Evolutionary conservation across 2,113 vertebrate genomes (phyloP).

Genomic region (Hippocampus comes): DNA sequence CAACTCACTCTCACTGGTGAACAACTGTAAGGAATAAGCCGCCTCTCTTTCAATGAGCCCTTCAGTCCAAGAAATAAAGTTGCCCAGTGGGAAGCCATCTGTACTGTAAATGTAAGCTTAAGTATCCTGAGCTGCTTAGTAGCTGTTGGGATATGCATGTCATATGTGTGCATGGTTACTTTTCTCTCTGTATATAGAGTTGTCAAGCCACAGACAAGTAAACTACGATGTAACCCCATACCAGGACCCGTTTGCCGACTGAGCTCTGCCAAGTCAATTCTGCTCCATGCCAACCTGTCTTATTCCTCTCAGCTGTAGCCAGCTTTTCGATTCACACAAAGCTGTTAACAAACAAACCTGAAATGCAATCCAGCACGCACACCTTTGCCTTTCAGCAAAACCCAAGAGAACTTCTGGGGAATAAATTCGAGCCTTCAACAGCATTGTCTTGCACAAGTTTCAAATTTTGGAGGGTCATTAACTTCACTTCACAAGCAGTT

Average conservation of each 20-base stretch:
- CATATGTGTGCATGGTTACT: conserved; percentile 56
- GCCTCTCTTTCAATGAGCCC: not conserved
- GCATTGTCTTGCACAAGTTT: conserved; percentile 22
- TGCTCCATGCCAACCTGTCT: conserved; percentile 54
- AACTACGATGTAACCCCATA: conserved; percentile 59
- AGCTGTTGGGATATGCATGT: conserved; percentile 63
- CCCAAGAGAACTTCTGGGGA: conserved; percentile 17
- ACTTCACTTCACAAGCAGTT: conserved; percentile 12
- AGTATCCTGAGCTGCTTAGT: conserved; percentile 39
- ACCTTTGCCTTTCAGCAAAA: conserved; percentile 27
- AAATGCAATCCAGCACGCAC: conserved; percentile 28
- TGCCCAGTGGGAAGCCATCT: conserved; percentile 36
- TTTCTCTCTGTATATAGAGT: conserved; percentile 47
- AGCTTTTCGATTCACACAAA: conserved; percentile 27
- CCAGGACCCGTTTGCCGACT: conserved; percentile 57
- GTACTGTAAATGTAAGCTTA: conserved; percentile 43
- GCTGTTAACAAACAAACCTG: conserved; percentile 39
- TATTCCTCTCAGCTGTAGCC: conserved; percentile 46
- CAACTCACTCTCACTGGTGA: conserved; percentile 12
- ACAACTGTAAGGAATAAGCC: conserved; percentile 17
- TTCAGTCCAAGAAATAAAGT: conserved; percentile 5
- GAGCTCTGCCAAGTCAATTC: conserved; percentile 51
- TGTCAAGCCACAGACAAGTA: conserved; percentile 62
- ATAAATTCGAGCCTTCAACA: conserved; percentile 24
- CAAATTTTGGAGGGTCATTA: conserved; percentile 3